These are phyloP conservation scores for Plemyria rubiginata DNA, from an alignment of 2,888 invertebrate species.

Conservation along the genomic window DNA sequence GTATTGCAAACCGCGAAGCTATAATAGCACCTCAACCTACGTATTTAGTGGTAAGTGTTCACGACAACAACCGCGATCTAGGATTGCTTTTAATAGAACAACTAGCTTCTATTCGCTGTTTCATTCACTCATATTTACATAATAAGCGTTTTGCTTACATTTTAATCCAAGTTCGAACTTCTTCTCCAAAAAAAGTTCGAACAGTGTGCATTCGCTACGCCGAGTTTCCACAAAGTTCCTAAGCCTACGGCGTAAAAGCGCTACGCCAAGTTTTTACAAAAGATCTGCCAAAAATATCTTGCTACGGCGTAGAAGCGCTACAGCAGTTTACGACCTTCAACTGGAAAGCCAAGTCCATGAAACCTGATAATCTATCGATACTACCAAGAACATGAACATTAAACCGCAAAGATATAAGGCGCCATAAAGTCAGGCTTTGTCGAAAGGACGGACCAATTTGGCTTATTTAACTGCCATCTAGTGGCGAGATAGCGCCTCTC, in stretches of 20 bases:
- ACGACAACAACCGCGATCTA: slow-evolving; percentile 26
- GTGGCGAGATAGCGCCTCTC: slow-evolving; percentile 61
- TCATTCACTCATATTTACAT: neutral
- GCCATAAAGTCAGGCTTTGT: slow-evolving; percentile 63
- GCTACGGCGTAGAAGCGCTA: slow-evolving; percentile 18
- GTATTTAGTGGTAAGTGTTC: slow-evolving; percentile 44
- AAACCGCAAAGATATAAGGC: slow-evolving; percentile 62
- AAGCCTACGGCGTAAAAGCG: slow-evolving; percentile 7
- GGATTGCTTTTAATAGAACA: slow-evolving; percentile 12
- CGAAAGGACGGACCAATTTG: slow-evolving; percentile 74
- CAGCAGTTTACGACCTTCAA: slow-evolving; percentile 3
- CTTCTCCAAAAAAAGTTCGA: neutral
- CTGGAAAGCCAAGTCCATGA: slow-evolving; percentile 20
- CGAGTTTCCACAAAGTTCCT: slow-evolving; percentile 3
- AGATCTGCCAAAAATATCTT: slow-evolving; percentile 8
- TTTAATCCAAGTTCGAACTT: too few species aligned
- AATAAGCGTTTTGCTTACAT: neutral
- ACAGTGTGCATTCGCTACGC: neutral
- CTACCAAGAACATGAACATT: slow-evolving; percentile 53
- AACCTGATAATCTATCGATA: slow-evolving; percentile 44
- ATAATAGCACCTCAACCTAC: slow-evolving; percentile 44
- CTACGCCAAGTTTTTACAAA: slow-evolving; percentile 17
- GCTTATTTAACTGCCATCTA: slow-evolving; percentile 76
- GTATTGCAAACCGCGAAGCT: slow-evolving; percentile 45
- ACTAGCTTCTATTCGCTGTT: neutral